Evolutionary conservation across 64 coral and sea anemone species (phyloP).

Genomic region (Dendronephthya gigantea): DNA sequence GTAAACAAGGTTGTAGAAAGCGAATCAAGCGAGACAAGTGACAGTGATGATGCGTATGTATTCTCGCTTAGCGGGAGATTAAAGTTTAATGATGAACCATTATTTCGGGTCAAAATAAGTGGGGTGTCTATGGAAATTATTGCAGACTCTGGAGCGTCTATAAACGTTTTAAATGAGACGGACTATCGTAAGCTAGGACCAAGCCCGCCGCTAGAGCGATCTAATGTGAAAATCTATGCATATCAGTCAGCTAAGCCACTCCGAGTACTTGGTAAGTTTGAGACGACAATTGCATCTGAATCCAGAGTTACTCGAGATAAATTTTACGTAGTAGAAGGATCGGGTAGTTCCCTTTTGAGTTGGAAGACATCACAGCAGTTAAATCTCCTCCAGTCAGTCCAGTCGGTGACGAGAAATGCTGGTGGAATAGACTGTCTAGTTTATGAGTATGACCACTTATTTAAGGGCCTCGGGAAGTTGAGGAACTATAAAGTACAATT

Average conservation of each 20-base stretch:
- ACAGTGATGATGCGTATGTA: too few relatives aligned
- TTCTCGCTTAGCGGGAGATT: too few relatives aligned
- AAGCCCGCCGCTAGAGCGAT: constrained; percentile 6
- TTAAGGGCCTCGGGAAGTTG: background rate
- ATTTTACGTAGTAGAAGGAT: constrained; percentile 35
- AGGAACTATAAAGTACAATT: background rate
- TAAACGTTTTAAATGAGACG: too few relatives aligned
- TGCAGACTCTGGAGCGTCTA: too few relatives aligned
- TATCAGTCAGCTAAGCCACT: constrained; percentile 30
- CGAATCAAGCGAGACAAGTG: too few relatives aligned
- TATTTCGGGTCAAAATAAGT: too few relatives aligned
- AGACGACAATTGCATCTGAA: background rate
- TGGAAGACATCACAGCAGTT: constrained; percentile 6
- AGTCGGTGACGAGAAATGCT: background rate
- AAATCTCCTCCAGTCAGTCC: background rate
- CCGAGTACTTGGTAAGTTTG: constrained; percentile 35
- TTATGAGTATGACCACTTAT: constrained; percentile 2
- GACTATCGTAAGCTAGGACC: too few relatives aligned
- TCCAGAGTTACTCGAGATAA: background rate
- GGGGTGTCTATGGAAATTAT: too few relatives aligned
- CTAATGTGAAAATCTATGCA: constrained; percentile 1
- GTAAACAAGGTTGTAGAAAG: too few relatives aligned
- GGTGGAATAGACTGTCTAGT: background rate
- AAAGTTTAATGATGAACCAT: too few relatives aligned
- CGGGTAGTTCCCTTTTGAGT: constrained; percentile 32